phyloP scores from a whole-genome alignment of 2,113 vertebrate genomes.

The Plectropomus leopardus region DNA sequence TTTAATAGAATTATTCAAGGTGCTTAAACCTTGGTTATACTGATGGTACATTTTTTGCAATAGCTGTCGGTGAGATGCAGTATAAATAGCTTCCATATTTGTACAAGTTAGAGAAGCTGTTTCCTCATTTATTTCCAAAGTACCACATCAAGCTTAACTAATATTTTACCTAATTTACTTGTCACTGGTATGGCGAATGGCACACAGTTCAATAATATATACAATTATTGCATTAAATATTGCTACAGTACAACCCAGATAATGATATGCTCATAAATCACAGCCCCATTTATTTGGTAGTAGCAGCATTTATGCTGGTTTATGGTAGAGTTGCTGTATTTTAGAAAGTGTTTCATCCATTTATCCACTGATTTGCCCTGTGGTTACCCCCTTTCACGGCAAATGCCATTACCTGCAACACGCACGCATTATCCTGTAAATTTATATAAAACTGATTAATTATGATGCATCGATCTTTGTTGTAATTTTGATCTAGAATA shows the following conservation, averaged over 20 bases:
- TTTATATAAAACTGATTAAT: background rate
- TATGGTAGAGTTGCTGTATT: constrained; percentile 18
- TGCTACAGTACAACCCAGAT: background rate
- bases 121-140: constrained; percentile 1
- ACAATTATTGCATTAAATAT: constrained; percentile 19
- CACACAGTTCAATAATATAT: background rate
- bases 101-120: background rate
- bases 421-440: background rate
- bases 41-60: background rate
- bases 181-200: background rate
- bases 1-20: background rate
- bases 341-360: constrained; percentile 28
- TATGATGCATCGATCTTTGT: background rate
- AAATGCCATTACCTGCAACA: constrained; percentile 4
- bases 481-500: constrained; percentile 5
- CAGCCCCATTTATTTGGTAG: constrained; percentile 13
- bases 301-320: constrained; percentile 32
- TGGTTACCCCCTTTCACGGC: constrained; percentile 10
- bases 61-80: background rate
- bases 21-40: background rate
- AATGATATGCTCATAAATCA: constrained; percentile 35
- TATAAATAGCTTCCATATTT: background rate
- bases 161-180: background rate
- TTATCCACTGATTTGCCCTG: background rate
- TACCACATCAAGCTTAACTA: background rate